Evolutionary conservation across 92 coral and sea anemone genomes (phyloP).

Genomic region (Phenganax subtilis): DNA sequence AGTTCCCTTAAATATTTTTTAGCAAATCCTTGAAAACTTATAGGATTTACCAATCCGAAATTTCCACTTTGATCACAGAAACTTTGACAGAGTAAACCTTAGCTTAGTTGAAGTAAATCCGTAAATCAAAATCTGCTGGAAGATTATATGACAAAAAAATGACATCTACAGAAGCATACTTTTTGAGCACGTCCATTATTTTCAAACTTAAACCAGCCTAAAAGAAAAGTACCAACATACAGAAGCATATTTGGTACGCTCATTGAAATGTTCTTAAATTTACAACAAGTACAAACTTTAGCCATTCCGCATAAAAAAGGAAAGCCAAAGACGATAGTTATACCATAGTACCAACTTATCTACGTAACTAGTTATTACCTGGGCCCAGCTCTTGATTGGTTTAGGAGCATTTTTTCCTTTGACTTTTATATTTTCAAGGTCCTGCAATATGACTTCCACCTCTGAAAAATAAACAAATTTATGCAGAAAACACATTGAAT

Average conservation of each 20-base stretch:
- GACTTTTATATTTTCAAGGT: slow-evolving; percentile 78
- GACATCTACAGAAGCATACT: slow-evolving; percentile 49
- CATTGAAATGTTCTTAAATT: neutral
- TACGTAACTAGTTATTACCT: slow-evolving; percentile 23
- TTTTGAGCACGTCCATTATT: slow-evolving; percentile 82
- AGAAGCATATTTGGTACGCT: neutral
- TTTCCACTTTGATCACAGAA: too few species aligned
- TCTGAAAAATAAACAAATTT: slow-evolving; percentile 44
- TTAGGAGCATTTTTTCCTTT: slow-evolving; percentile 91
- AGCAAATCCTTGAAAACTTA: too few species aligned
- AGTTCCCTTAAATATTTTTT: neutral
- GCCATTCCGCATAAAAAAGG: too few species aligned
- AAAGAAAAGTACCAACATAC: neutral
- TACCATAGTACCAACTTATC: too few species aligned
- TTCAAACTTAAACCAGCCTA: slow-evolving; percentile 82
- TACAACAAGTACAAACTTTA: neutral
- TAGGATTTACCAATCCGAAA: too few species aligned
- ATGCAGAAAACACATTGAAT: neutral
- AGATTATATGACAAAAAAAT: neutral
- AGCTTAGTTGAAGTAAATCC: neutral
- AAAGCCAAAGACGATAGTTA: too few species aligned
- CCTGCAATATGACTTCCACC: slow-evolving; percentile 60
- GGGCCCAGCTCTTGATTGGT: slow-evolving; percentile 97
- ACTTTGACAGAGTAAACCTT: too few species aligned
- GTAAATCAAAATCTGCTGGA: neutral